These are phyloP conservation scores for Axinella damicornis DNA, from an alignment of 37 sponge, comb jelly and placozoan species.

Conservation along the genomic window DNA sequence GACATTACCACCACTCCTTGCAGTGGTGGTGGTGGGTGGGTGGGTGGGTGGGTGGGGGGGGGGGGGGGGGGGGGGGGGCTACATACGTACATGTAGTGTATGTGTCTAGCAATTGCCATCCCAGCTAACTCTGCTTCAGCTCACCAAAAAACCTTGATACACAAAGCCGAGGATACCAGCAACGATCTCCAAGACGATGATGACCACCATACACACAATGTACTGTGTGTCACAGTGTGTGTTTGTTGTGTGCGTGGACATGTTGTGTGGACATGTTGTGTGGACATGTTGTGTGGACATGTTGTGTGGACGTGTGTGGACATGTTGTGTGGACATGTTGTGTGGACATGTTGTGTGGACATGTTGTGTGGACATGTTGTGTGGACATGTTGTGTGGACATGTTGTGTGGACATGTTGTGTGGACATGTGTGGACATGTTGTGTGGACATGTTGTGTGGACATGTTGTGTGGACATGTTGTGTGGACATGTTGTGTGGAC, in stretches of 20 bases:
- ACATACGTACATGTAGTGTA: neutral
- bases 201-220: conserved; percentile 33
- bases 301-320: no score
- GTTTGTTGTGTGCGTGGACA: neutral
- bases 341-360: no score
- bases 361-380: no score
- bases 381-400: no score
- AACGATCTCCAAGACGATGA: conserved; percentile 61
- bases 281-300: no score
- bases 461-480: no score
- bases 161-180: conserved; percentile 74
- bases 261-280: neutral
- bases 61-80: neutral
- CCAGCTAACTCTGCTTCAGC: neutral
- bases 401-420: no score
- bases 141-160: conserved; percentile 24
- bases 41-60: neutral
- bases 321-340: no score
- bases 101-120: neutral
- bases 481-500: no score
- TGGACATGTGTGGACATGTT: no score
- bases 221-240: conserved; percentile 66
- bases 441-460: no score
- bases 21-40: conserved; percentile 12
- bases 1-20: no score